Conservation (phyloP, 2,888 invertebrate species). For the Cantharis lateralis region DNA sequence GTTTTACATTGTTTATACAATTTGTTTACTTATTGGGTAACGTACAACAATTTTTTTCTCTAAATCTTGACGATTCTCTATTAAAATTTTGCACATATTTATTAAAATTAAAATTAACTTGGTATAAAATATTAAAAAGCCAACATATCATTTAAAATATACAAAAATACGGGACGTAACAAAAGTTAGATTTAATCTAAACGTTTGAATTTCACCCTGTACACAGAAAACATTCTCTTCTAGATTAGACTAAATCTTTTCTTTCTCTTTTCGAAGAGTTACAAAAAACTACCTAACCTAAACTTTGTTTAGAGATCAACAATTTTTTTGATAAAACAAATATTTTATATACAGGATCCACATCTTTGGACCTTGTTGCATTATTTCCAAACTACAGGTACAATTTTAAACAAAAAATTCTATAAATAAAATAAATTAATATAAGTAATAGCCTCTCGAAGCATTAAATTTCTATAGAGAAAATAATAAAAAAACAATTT, state of each 20-base stretch:
- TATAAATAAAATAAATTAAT: conserved; percentile 27
- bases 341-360: neutral
- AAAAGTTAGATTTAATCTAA: neutral
- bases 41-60: neutral
- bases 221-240: neutral
- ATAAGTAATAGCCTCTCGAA: conserved; percentile 26
- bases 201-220: neutral
- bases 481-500: conserved; percentile 17
- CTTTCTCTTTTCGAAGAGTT: neutral
- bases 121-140: conserved; percentile 18
- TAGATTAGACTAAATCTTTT: neutral
- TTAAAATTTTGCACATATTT: neutral
- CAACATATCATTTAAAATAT: conserved; percentile 18
- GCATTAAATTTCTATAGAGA: conserved; percentile 8
- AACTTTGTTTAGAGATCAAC: neutral
- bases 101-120: conserved; percentile 12
- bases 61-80: neutral
- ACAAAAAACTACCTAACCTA: neutral
- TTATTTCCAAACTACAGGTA: conserved; percentile 12
- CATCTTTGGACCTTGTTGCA: neutral
- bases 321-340: neutral
- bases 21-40: neutral
- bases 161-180: neutral
- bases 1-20: conserved; percentile 15
- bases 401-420: conserved; percentile 9